These are phyloP conservation scores for Scaptomyza reducta DNA, from an alignment of 2,888 invertebrate genomes.

Conservation along the genomic window DNA sequence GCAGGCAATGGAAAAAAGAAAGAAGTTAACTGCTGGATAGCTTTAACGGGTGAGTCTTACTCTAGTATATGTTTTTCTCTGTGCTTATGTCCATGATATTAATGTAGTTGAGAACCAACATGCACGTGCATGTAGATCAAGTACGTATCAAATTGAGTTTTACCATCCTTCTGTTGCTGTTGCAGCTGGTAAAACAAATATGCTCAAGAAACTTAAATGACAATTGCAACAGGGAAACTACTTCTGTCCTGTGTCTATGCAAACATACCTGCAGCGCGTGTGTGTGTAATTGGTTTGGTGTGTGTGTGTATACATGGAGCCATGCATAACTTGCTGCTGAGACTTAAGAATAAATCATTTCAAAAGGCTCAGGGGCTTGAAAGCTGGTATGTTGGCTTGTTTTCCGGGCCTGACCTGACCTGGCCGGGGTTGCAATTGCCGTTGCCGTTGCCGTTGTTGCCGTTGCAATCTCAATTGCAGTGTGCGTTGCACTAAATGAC, in stretches of 20 bases:
- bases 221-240: neutral
- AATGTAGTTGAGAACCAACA: no score
- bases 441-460: constrained; percentile 7
- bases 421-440: neutral
- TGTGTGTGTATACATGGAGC: neutral
- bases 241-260: neutral
- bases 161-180: neutral
- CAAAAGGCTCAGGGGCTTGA: constrained; percentile 7
- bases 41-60: no score
- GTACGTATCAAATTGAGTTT: no score
- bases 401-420: neutral
- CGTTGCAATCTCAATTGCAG: constrained; percentile 7
- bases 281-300: neutral
- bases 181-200: neutral
- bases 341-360: constrained; percentile 43
- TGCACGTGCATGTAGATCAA: no score
- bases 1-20: no score
- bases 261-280: neutral
- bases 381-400: neutral
- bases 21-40: no score
- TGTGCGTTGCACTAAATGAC: constrained; percentile 51
- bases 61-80: no score
- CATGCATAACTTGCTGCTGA: constrained; percentile 13
- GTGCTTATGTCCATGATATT: no score
- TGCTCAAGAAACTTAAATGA: neutral